Conservation (phyloP, 2,888 invertebrate genomes). For the Drosophila kokeensis region DNA sequence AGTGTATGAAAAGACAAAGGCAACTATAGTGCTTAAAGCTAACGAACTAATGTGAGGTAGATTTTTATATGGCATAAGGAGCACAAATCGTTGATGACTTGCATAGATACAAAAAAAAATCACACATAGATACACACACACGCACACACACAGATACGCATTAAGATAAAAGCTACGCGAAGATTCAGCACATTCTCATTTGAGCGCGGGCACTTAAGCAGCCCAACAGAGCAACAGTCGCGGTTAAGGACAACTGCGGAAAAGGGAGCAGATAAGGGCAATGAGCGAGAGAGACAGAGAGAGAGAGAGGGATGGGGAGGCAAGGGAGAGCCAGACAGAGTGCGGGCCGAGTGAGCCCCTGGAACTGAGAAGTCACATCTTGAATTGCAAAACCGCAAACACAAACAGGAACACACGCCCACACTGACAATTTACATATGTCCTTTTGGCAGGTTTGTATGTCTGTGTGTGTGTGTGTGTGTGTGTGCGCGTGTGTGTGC, state of each 20-base stretch:
- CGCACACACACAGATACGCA: constrained; percentile 10
- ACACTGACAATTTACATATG: constrained; percentile 66
- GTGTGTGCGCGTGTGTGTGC: constrained; percentile 12
- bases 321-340: not conserved
- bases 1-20: constrained; percentile 23
- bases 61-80: constrained; percentile 73
- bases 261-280: not conserved
- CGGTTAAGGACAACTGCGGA: constrained; percentile 19
- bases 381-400: constrained; percentile 75
- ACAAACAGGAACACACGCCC: constrained; percentile 36
- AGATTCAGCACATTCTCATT: constrained; percentile 42
- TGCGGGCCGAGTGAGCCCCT: constrained; percentile 2
- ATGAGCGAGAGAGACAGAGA: not conserved
- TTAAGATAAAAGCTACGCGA: constrained; percentile 23
- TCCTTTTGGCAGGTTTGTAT: constrained; percentile 56
- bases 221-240: constrained; percentile 57
- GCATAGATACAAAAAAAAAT: constrained; percentile 45
- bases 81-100: constrained; percentile 66
- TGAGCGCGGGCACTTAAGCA: constrained; percentile 62
- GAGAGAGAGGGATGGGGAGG: not conserved
- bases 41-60: constrained; percentile 80
- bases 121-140: constrained; percentile 10
- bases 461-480: constrained; percentile 16
- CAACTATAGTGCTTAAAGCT: constrained; percentile 51
- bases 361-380: constrained; percentile 43